Conservation (phyloP, 2,797 vertebrate genomes). For the Gobio occitaniae region DNA sequence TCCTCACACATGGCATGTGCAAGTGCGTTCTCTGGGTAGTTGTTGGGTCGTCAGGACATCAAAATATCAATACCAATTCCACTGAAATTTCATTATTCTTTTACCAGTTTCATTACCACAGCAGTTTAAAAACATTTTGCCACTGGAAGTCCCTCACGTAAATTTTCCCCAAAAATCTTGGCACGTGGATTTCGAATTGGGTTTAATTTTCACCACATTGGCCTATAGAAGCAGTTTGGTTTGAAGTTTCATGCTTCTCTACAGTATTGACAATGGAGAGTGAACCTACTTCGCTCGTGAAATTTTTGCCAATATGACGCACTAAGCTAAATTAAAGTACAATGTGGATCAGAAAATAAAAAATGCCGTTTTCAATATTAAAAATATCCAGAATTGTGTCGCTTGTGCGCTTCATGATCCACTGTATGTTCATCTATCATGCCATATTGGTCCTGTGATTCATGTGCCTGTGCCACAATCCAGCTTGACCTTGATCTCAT, state of each 20-base stretch:
- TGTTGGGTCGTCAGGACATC: background rate
- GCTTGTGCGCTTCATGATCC: background rate
- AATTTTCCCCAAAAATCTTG: background rate
- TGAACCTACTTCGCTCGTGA: background rate
- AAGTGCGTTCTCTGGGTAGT: background rate
- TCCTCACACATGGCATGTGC: background rate
- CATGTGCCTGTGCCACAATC: background rate
- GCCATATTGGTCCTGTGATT: background rate
- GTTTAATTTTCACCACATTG: background rate
- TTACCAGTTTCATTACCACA: background rate
- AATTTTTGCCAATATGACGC: background rate
- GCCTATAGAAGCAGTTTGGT: background rate
- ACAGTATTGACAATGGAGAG: background rate
- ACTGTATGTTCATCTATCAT: background rate
- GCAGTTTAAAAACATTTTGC: background rate
- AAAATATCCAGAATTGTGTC: background rate
- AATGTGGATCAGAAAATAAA: background rate
- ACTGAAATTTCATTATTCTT: background rate
- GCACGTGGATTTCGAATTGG: background rate
- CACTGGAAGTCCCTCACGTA: background rate
- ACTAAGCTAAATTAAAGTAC: background rate
- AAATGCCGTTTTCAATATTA: background rate
- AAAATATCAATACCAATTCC: background rate
- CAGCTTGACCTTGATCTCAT: slow-evolving; percentile 25
- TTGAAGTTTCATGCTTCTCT: background rate